Base-by-base conservation (phyloP, 2,888 invertebrate species). In the Halictus quadricinctus region DNA sequence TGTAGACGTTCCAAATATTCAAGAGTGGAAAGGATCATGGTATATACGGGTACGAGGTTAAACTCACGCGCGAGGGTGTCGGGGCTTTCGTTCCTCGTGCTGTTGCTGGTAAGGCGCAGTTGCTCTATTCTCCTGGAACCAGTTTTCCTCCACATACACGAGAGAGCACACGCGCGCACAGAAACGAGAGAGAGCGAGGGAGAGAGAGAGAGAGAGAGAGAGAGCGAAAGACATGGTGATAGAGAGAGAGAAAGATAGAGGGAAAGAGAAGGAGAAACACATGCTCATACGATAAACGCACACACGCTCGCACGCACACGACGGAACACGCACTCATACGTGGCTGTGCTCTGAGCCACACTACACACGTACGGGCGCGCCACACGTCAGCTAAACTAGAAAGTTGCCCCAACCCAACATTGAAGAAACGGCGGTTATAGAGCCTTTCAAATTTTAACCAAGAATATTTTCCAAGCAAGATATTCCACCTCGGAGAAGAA, bases 111-210 rank as follows among this genome's bases (percentile, higher is more conserved):
- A 89, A 90, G 87, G 88, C 88, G 90, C 91, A 90, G 93, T 92
- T 94, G 92, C 93, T 94, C 94, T 94, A 94, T 94, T 93, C 93
- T 93, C 89, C 91, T 92, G 94, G 93, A 94, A 94, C 94, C 94
- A 94, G 94, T 94, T 94, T 94, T 94, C 93, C 93, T 94, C 92
- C 88, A 89, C 90, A 89, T 90, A 84, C 85, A 79, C 79, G 72
- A 70, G 69, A 82, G 82, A 86, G 84, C 60, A 85, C 58, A 76
- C 70, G 84, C 54, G 79, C 76, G 79, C 73, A 79, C 75, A 66
- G 36, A 36, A 36, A 66, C 66, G 21, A 54, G 54, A 54, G 66
- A 36, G 66, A 66, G 36, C 0, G 36, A 36, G 36, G 1, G 36
- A 36, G 36, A 36, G 66, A 66, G 36, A 3, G 18, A 54, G 25